These are phyloP conservation scores for Lagopus leucura DNA, from an alignment of 2,113 vertebrate genomes.

Conservation along the genomic window DNA sequence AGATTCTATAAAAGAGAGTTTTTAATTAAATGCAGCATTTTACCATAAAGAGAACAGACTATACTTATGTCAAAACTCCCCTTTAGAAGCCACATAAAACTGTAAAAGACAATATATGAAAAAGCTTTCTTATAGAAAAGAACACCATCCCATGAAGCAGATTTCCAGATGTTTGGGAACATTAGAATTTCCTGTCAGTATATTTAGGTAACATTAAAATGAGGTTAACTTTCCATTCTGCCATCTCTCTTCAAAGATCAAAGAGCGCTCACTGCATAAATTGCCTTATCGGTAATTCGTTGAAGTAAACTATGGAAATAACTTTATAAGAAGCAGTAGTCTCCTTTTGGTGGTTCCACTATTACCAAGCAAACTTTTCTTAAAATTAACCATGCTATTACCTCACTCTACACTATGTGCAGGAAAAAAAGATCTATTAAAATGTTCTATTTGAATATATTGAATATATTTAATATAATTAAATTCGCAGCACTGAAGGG, in stretches of 20 bases:
- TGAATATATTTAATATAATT: not conserved
- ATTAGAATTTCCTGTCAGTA: conserved; percentile 78
- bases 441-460: not conserved
- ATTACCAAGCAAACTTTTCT: conserved; percentile 45
- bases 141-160: conserved; percentile 66
- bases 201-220: conserved; percentile 77
- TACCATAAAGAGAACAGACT: conserved; percentile 62
- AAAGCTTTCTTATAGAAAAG: conserved; percentile 71
- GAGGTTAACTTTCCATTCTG: conserved; percentile 77
- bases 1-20: conserved; percentile 60
- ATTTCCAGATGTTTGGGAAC: conserved; percentile 79
- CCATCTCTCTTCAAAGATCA: conserved; percentile 73
- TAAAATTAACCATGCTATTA: not conserved
- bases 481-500: not conserved
- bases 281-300: conserved; percentile 69
- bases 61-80: conserved; percentile 70
- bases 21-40: conserved; percentile 72
- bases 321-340: conserved; percentile 70
- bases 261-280: conserved; percentile 71
- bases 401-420: not conserved
- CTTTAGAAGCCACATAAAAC: conserved; percentile 72
- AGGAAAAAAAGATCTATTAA: not conserved
- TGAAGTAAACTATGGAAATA: conserved; percentile 71
- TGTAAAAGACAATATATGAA: conserved; percentile 64
- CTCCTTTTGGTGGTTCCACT: conserved; percentile 39